Percentiles rank a stretch among this genome's conserved stretches.
Evolutionary conservation across 1,140 invertebrate species (phyloP).

Genomic region (Drosophila setifemur): DNA sequence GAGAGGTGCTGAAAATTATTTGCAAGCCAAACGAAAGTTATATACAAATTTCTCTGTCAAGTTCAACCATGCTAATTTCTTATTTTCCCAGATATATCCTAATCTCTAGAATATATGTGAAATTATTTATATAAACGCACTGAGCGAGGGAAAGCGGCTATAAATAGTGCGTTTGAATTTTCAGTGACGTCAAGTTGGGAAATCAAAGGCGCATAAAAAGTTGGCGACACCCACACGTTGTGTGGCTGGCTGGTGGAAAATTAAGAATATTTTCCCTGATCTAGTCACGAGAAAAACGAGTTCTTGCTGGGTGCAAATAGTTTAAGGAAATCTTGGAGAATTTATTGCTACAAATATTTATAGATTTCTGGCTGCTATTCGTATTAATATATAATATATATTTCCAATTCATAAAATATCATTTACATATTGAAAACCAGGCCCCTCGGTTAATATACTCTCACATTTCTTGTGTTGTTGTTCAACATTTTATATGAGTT

Average conservation of each 20-base stretch:
- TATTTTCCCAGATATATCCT: background rate
- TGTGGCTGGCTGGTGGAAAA: constrained; percentile 13
- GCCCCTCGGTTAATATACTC: constrained; percentile 7
- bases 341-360: constrained; percentile 17
- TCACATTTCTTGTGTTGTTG: background rate
- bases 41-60: constrained; percentile 35
- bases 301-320: background rate
- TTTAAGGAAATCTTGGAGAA: constrained; percentile 10
- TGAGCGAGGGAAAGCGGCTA: background rate
- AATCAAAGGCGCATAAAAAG: constrained; percentile 26
- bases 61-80: constrained; percentile 34
- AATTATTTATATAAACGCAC: background rate
- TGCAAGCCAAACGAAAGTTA: constrained; percentile 1
- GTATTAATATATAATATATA: background rate
- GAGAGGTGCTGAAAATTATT: constrained; percentile 17
- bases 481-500: constrained; percentile 9
- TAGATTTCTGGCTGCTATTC: constrained; percentile 2
- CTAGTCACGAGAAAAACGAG: background rate
- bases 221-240: constrained; percentile 38
- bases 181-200: constrained; percentile 49
- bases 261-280: constrained; percentile 14
- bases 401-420: constrained; percentile 18
- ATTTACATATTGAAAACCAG: constrained; percentile 10
- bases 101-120: background rate
- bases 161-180: constrained; percentile 34